Conservation (phyloP, 2,797 vertebrate genomes). For the Pipistrellus pygmaeus region DNA sequence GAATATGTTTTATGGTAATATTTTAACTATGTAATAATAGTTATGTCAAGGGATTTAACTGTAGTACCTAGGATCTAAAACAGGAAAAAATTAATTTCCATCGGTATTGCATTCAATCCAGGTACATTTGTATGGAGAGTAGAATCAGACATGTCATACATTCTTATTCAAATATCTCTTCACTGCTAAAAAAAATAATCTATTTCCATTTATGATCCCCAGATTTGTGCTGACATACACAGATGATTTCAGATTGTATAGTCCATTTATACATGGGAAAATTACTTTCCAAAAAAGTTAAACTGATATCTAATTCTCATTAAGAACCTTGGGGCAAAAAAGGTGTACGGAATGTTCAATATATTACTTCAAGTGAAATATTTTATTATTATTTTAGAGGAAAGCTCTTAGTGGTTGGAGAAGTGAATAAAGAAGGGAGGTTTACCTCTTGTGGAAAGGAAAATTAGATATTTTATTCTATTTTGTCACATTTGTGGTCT, state of each 20-base stretch:
- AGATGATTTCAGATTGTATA: neutral
- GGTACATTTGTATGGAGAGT: neutral
- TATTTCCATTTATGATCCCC: neutral
- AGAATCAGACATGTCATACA: neutral
- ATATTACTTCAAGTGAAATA: neutral
- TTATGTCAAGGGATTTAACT: conserved; percentile 62
- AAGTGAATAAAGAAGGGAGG: neutral
- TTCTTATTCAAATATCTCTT: neutral
- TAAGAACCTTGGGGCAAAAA: neutral
- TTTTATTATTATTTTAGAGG: neutral
- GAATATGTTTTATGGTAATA: conserved; percentile 44
- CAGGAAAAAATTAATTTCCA: conserved; percentile 73
- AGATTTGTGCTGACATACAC: neutral
- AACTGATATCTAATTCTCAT: neutral
- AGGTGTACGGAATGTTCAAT: neutral
- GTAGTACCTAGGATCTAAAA: neutral
- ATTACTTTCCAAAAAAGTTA: neutral
- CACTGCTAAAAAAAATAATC: neutral
- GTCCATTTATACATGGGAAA: neutral
- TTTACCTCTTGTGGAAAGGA: neutral
- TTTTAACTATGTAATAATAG: conserved; percentile 68
- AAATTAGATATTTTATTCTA: neutral
- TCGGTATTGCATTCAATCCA: neutral
- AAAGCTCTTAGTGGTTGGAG: neutral
- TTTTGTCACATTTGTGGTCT: neutral